Conservation (phyloP, 2,888 invertebrate species). For the Eilema caniola region DNA sequence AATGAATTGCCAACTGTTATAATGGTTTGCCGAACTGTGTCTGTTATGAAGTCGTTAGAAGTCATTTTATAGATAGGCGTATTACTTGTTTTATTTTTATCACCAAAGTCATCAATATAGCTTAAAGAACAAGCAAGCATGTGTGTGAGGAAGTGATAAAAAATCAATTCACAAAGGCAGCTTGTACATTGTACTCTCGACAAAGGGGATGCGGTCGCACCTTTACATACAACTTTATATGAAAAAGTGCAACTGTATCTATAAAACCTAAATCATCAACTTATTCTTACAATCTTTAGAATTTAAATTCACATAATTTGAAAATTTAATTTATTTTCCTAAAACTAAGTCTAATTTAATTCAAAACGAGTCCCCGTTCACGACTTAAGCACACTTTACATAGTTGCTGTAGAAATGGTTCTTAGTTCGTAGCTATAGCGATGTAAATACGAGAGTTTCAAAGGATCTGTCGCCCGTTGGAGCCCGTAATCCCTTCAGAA, state of each 20-base stretch:
- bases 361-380: not conserved
- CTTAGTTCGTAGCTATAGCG: constrained; percentile 3
- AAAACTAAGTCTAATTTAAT: not conserved
- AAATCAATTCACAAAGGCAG: too few relatives aligned
- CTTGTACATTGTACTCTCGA: too few relatives aligned
- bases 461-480: constrained; percentile 29
- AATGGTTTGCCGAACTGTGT: not conserved
- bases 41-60: not conserved
- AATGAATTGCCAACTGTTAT: not conserved
- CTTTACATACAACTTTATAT: too few relatives aligned
- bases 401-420: constrained; percentile 17
- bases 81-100: not conserved
- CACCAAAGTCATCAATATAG: not conserved
- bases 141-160: too few relatives aligned
- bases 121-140: not conserved
- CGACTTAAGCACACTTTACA: constrained; percentile 11
- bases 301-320: not conserved
- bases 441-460: constrained; percentile 38
- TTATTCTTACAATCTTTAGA: not conserved
- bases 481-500: constrained; percentile 31
- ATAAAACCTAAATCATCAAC: not conserved
- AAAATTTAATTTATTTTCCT: not conserved
- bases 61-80: not conserved
- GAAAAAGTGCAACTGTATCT: too few relatives aligned
- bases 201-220: too few relatives aligned